These are phyloP conservation scores for Tokudaia tokunoshimensis DNA, from an alignment of 2,797 vertebrate species.

Conservation along the genomic window DNA sequence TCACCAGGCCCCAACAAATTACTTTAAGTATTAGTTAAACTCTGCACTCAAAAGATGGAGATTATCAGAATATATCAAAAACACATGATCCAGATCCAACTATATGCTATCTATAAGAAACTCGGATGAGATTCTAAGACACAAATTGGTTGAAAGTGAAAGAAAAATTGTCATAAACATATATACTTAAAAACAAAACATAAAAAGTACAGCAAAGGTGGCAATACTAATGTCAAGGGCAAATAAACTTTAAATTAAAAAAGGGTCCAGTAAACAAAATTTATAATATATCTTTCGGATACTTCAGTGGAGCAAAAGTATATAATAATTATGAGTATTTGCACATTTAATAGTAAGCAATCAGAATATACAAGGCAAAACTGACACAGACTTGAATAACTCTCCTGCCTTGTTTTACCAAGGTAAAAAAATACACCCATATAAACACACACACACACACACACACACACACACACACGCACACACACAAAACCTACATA, in stretches of 20 bases:
- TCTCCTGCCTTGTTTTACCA: background rate
- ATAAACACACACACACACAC: background rate
- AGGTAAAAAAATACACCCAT: background rate
- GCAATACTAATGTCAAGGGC: background rate
- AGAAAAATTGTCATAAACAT: background rate
- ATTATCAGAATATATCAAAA: background rate
- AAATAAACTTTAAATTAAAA: background rate
- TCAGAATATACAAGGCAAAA: constrained; percentile 4
- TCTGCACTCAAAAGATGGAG: background rate
- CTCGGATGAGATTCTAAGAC: background rate
- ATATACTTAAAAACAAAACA: background rate
- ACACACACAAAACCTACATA: background rate
- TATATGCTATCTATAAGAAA: background rate
- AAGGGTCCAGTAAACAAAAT: background rate
- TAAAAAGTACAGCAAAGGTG: background rate
- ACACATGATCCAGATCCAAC: background rate
- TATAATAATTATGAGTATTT: background rate
- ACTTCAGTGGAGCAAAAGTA: background rate
- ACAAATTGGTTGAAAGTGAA: background rate
- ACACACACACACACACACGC: too few species aligned
- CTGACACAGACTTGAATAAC: background rate
- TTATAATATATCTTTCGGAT: background rate
- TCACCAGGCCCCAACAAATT: background rate
- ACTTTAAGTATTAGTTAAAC: background rate
- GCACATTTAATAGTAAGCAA: background rate